These are phyloP conservation scores for Neosilurus hyrtlii DNA, from an alignment of 2,797 vertebrate species.

Conservation along the genomic window DNA sequence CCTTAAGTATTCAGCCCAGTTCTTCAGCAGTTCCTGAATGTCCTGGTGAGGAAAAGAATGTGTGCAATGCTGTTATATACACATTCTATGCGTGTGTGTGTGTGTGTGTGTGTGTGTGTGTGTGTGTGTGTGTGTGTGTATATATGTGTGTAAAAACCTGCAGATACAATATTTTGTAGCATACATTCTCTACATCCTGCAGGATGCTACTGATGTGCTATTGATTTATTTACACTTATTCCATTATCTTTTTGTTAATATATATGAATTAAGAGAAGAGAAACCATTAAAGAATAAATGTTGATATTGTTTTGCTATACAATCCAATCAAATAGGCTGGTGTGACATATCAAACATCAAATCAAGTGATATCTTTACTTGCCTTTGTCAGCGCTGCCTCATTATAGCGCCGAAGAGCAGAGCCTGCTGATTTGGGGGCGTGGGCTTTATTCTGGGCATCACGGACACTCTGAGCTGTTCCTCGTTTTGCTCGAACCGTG, in stretches of 20 bases:
- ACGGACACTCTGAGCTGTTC: slow-evolving; percentile 82
- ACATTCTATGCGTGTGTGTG: too few relatives aligned
- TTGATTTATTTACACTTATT: too few relatives aligned
- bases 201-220: too few relatives aligned
- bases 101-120: too few relatives aligned
- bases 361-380: background rate
- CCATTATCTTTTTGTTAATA: background rate
- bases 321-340: background rate
- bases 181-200: too few relatives aligned
- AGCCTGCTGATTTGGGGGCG: slow-evolving; percentile 83
- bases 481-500: slow-evolving; percentile 89
- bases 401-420: slow-evolving; percentile 86
- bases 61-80: background rate
- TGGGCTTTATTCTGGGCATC: slow-evolving; percentile 82
- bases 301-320: background rate
- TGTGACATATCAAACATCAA: background rate
- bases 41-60: slow-evolving; percentile 73
- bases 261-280: background rate
- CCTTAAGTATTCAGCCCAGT: slow-evolving; percentile 78
- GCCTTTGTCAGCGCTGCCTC: slow-evolving; percentile 84
- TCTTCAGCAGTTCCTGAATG: slow-evolving; percentile 83
- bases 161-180: background rate
- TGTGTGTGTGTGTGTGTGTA: too few relatives aligned
- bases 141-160: background rate
- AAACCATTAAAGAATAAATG: too few relatives aligned